Evolutionary conservation across 2,888 invertebrate genomes (phyloP), one percentile per base, ranked within the genome.

Genomic region (Elegia similella): DNA sequence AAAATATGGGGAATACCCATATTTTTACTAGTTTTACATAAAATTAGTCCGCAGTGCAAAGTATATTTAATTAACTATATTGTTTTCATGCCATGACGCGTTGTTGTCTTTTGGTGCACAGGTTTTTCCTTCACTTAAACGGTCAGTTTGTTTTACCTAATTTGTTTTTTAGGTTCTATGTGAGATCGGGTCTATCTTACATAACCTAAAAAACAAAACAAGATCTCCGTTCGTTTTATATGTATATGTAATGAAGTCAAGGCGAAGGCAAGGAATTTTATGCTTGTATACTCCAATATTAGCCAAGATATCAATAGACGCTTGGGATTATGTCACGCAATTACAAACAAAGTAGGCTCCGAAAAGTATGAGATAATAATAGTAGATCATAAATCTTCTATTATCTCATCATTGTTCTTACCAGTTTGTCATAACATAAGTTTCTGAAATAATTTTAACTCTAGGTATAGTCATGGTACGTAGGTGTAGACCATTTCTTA

Each of bases 241-340:
- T 34, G 16, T 16, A 17, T 12, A 13, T 12, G 34, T n/a, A 38
- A 50, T 50, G 32, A 50, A 50, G 17, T 50, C 50, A 50, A 16
- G 50, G 34, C 34, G 34, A 50, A 34, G 32, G 15, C 34, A 16
- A 50, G 34, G 34, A 38, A 50, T 15, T 48, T 50, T 7, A 50
- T 34, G 50, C 34, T 34, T 17, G 50, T 23, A 23, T 23, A 23
- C 23, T 34, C 34, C 47, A 47, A 29, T 13, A n/a, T 30, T 47
- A 30, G 32, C 34, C 15, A 8, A 50, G 34, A 13, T 50, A 34
- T 17, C 17, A 38, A 17, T 38, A 38, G 50, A n/a, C n/a, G n/a
- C 13, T 48, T 15, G 34, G 34, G 17, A 50, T 50, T 50, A 50
- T 50, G 50, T 48, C 30, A 17, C 16, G 15, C 48, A 6, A 32